Base-by-base conservation (phyloP, 1,140 invertebrate species). In the Hestina assimilis region DNA sequence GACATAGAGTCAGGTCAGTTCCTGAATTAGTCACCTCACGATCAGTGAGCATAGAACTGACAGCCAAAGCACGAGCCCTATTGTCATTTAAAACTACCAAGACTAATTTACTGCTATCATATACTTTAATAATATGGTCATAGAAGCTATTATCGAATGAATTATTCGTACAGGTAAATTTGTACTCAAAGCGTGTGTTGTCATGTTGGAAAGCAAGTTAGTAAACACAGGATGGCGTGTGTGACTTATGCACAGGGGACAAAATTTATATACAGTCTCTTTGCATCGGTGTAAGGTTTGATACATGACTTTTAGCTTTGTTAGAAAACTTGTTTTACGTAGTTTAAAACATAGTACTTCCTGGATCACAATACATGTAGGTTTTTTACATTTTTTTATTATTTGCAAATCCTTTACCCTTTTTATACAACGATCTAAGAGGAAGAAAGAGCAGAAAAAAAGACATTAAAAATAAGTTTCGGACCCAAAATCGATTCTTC, bases 201-300 rank as follows among this genome's bases (percentile, higher is more conserved):
- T 75, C 69, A 72, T 71, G 66, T 76, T 60, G 63, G 57, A 60
- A 64, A 69, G 72, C 63, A 73, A 72, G 66, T 78, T 76, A 69
- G 73, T 72, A 78, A 77, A 75, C 72, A 80, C 58, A 68, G 63
- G 56, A 53, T 72, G 66, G 57, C 66, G 62, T 61, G 66, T 72
- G 68, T 72, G 70, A 74, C 67, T 77, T 74, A 74, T 76, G 62
- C 35, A 58, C 60, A 69, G 62, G 61, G 57, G 61, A 47, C 19
- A 52, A 62, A 63, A 73, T 73, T 73, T 63, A 67, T 69, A 69
- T 67, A 69, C 61, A 60, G 59, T 62, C 57, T 48, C 57, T 63
- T 66, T 47, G 54, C 45, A 69, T 59, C 55, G 51, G 53, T 56
- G 43, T 67, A 62, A 69, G 67, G 60, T 66, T 61, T 70, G 68